Conservation (phyloP, 2,888 invertebrate genomes). For the Caenorhabditis japonica region DNA sequence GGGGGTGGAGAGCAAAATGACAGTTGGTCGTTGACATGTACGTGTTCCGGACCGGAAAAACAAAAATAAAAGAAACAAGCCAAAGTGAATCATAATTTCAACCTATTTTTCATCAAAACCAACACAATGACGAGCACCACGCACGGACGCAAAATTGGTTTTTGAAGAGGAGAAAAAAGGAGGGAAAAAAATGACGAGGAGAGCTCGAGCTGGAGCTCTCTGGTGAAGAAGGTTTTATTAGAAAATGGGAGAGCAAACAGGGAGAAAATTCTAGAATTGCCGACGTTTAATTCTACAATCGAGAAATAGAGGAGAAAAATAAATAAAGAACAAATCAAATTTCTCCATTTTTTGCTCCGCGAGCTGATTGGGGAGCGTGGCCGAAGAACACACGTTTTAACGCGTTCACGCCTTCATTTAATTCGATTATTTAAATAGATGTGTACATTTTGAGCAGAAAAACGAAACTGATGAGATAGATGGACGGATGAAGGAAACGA, state of each 20-base stretch:
- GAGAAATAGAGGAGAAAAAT: too few relatives aligned
- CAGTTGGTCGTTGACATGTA: too few relatives aligned
- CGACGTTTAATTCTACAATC: neutral
- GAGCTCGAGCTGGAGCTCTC: slow-evolving; percentile 10
- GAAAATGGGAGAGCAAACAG: slow-evolving; percentile 31
- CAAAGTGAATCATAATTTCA: slow-evolving; percentile 42
- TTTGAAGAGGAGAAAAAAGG: slow-evolving; percentile 34
- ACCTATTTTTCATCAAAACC: slow-evolving; percentile 42
- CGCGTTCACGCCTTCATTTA: slow-evolving; percentile 15
- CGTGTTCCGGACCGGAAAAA: too few relatives aligned
- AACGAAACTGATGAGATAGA: neutral
- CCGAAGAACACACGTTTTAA: slow-evolving; percentile 25
- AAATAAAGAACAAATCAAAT: too few relatives aligned
- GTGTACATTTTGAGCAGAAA: slow-evolving; percentile 11
- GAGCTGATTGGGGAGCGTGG: slow-evolving; percentile 19
- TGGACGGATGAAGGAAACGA: slow-evolving; percentile 8
- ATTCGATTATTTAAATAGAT: slow-evolving; percentile 21
- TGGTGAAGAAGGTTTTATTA: slow-evolving; percentile 42
- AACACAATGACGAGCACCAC: too few relatives aligned
- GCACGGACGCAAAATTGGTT: slow-evolving; percentile 47
- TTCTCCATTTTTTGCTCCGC: neutral
- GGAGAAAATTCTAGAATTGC: slow-evolving; percentile 7
- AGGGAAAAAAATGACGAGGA: too few relatives aligned
- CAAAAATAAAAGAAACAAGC: too few relatives aligned
- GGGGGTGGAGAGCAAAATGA: too few relatives aligned